These are phyloP conservation scores for Bradynema listronoti DNA, from an alignment of 1,140 invertebrate species.

Conservation along the genomic window DNA sequence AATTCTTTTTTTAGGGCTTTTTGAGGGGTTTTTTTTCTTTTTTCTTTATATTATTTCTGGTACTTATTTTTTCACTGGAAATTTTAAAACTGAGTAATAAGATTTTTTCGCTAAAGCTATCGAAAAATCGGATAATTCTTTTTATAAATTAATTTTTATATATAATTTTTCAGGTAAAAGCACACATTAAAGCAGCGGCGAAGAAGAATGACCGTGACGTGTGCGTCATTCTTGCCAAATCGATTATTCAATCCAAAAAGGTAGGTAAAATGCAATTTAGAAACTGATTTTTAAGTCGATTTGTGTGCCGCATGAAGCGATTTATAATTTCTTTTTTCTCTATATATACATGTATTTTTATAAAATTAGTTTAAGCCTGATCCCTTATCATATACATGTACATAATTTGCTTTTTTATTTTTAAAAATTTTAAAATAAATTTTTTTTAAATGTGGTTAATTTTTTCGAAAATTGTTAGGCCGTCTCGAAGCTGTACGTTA, in stretches of 20 bases:
- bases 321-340: not conserved
- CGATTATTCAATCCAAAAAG: constrained; percentile 81
- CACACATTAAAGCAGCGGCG: constrained; percentile 85
- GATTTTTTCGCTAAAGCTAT: too few relatives aligned
- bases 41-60: not conserved
- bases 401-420: not conserved
- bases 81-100: not conserved
- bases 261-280: constrained; percentile 60
- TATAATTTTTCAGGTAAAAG: constrained; percentile 64
- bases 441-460: not conserved
- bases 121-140: not conserved
- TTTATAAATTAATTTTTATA: not conserved
- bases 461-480: constrained; percentile 23
- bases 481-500: constrained; percentile 79
- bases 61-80: constrained; percentile 10
- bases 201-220: constrained; percentile 90
- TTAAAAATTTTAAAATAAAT: not conserved
- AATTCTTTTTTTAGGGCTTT: too few relatives aligned
- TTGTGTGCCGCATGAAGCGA: not conserved
- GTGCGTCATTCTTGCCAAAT: constrained; percentile 87
- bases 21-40: too few relatives aligned
- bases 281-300: too few relatives aligned
- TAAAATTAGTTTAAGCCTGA: not conserved
- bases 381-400: not conserved
- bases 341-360: not conserved